A percentile compares a stretch with the other conserved stretches of the same genome.
Evolutionary conservation across 2,888 invertebrate species (phyloP).

Genomic region (Dryadula phaetusa): DNA sequence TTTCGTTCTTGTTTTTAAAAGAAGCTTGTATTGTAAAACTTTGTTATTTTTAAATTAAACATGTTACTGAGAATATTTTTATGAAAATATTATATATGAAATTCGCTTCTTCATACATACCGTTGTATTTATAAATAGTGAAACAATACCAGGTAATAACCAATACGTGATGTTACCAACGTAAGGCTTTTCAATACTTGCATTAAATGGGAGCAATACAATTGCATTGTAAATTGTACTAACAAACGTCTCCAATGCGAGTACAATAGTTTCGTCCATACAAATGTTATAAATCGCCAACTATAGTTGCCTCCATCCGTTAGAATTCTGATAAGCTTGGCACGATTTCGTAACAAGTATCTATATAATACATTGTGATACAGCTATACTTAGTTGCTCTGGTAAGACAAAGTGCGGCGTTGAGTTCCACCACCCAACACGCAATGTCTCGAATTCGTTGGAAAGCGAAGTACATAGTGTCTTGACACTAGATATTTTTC

Average conservation of each 20-base stretch:
- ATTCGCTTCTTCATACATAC: too few species aligned
- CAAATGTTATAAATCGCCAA: neutral
- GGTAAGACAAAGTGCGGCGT: too few species aligned
- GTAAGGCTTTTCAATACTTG: neutral
- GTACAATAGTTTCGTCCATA: neutral
- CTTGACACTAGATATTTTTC: too few species aligned
- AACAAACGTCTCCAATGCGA: neutral
- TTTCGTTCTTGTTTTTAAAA: too few species aligned
- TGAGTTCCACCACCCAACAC: too few species aligned
- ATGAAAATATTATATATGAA: neutral
- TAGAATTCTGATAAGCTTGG: neutral
- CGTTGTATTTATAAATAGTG: neutral
- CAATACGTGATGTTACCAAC: neutral
- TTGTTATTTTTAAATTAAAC: neutral
- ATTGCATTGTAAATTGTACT: neutral
- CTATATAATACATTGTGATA: neutral
- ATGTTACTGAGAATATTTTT: neutral
- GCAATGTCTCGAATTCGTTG: too few species aligned
- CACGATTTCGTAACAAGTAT: constrained; percentile 7
- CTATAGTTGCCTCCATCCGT: neutral
- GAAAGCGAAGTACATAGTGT: too few species aligned
- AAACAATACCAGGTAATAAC: neutral
- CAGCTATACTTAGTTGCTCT: too few species aligned
- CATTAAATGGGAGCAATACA: neutral
- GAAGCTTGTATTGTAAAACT: too few species aligned